Conservation (phyloP, 1,140 invertebrate species). For the Acyrthosiphon pisum region DNA sequence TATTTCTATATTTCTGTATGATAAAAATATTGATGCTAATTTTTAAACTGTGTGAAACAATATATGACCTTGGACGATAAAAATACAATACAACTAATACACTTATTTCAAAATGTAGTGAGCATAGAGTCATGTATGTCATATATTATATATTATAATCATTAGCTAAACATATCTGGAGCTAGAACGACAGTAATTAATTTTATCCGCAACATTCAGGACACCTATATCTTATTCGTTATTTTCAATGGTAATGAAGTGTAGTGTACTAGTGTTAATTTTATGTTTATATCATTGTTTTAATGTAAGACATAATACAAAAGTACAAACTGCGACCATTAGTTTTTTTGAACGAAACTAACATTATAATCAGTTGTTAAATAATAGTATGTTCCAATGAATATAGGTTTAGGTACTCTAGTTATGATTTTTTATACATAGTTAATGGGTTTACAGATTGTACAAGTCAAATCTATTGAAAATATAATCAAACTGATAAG, state of each 20-base stretch:
- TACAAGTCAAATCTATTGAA: background rate
- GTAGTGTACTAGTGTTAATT: background rate
- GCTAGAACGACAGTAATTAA: background rate
- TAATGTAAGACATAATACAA: background rate
- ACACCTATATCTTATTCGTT: background rate
- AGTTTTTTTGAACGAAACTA: background rate
- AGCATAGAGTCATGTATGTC: background rate
- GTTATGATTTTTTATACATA: background rate
- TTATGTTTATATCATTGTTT: background rate
- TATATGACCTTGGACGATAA: background rate
- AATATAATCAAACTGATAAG: background rate
- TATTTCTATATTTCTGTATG: background rate
- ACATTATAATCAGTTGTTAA: background rate
- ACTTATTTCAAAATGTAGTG: background rate
- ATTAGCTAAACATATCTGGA: background rate
- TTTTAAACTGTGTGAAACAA: background rate
- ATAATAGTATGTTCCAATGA: background rate
- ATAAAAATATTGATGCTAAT: slow-evolving; percentile 14
- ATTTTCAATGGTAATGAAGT: background rate
- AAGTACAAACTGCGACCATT: background rate
- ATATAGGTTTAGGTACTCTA: background rate
- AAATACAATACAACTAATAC: background rate
- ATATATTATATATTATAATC: background rate
- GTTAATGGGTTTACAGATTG: background rate
- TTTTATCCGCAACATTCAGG: background rate